phyloP scores from a whole-genome alignment of 2,888 invertebrate species.

The Cerastis rubricosa region DNA sequence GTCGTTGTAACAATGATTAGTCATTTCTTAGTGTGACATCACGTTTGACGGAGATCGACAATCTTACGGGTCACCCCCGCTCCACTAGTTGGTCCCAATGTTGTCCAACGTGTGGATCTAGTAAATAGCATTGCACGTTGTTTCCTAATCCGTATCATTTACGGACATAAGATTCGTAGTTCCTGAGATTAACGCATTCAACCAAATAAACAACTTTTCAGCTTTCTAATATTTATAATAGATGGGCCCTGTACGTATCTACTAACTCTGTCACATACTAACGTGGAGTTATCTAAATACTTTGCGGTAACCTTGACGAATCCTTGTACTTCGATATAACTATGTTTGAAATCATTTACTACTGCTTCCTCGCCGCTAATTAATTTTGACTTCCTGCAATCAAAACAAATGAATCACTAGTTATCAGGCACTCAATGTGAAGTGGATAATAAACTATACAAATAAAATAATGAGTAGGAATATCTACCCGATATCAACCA shows the following conservation, averaged over 20 bases:
- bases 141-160: too few relatives aligned
- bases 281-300: not conserved
- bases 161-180: too few relatives aligned
- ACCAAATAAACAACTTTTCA: too few relatives aligned
- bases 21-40: conserved; percentile 17
- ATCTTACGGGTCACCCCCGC: too few relatives aligned
- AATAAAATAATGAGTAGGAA: not conserved
- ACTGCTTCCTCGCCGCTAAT: conserved; percentile 23
- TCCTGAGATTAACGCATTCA: too few relatives aligned
- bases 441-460: conserved; percentile 6
- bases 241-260: too few relatives aligned
- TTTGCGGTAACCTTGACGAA: conserved; percentile 25
- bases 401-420: conserved; percentile 32
- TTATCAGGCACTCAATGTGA: conserved; percentile 18
- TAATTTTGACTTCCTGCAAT: conserved; percentile 22
- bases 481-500: not conserved
- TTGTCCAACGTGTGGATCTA: too few relatives aligned
- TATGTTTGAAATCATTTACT: conserved; percentile 10
- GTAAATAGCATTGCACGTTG: too few relatives aligned
- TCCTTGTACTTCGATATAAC: not conserved
- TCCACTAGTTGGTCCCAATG: too few relatives aligned
- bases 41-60: not conserved
- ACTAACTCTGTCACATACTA: too few relatives aligned
- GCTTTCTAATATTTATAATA: too few relatives aligned
- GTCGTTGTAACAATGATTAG: not conserved